phyloP scores from a whole-genome alignment of 2,888 invertebrate species.

The Caenorhabditis panamensis region DNA sequence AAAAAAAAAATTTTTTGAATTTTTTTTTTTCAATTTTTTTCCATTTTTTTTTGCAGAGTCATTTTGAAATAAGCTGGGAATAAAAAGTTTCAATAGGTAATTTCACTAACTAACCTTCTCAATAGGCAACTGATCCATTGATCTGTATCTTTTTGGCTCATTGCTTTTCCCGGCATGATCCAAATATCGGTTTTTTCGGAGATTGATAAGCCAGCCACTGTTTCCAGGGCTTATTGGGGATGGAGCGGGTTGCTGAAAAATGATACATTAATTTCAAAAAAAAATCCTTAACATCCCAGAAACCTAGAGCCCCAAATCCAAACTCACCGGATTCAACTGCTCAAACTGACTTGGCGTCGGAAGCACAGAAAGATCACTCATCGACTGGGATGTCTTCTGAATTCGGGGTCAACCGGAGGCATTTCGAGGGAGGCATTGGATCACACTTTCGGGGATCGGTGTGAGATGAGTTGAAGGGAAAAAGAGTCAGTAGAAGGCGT shows the following conservation, averaged over 20 bases:
- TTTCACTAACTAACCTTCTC: constrained; percentile 33
- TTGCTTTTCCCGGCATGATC: constrained; percentile 52
- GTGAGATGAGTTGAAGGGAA: constrained; percentile 16
- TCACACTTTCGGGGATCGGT: constrained; percentile 4
- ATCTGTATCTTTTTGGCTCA: constrained; percentile 44
- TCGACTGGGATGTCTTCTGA: constrained; percentile 61
- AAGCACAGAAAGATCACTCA: constrained; percentile 45
- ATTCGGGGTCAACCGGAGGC: constrained; percentile 40
- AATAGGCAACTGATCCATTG: constrained; percentile 55
- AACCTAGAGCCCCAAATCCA: neutral
- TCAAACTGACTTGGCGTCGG: constrained; percentile 55
- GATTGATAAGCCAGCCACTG: constrained; percentile 72
- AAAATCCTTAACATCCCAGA: neutral
- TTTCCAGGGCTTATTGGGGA: constrained; percentile 64
- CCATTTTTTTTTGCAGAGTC: too few relatives aligned
- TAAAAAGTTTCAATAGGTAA: too few relatives aligned
- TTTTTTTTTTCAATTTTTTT: too few relatives aligned
- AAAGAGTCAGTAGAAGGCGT: constrained; percentile 29
- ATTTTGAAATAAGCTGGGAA: too few relatives aligned
- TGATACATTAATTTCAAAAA: neutral
- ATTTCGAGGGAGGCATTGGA: too few relatives aligned
- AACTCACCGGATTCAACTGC: constrained; percentile 39
- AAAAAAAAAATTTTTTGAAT: too few relatives aligned
- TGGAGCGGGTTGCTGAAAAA: constrained; percentile 49
- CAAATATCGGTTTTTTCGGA: constrained; percentile 71